Base-by-base conservation (phyloP, 2,888 invertebrate species). In the Caenorhabditis plicata region DNA sequence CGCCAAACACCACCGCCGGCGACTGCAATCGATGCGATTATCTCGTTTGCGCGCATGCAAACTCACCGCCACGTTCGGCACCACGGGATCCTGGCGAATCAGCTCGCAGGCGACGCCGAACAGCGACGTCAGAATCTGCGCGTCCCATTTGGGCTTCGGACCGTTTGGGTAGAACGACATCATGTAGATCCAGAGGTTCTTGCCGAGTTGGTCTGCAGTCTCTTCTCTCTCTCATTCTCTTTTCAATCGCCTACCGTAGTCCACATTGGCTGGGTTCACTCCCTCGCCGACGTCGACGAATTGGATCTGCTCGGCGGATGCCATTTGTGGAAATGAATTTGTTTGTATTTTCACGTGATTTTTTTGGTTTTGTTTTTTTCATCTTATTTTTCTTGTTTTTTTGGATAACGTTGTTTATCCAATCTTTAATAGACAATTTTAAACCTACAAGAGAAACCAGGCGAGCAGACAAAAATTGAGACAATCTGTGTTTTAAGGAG, bases 1-100 rank as follows among this genome's bases (percentile, higher is more conserved):
- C 68, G 17, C 71, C 71, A 25, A 71, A 48, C 4, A 71, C 35
- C 3, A 60, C 33, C 2, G 53, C 47, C 1, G 61, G 51, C 8
- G 45, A 50, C 63, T 60, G 22, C 11, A 36, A 42, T 7, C 15
- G 9, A 11, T 8, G 22, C 40, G 4, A 11, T 4, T 40, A 11
- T 40, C 13, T 27, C 27, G 23, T 26, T 4, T 25, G 4, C 15
- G 19, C 9, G 8, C 4, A 41, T 20, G n/a, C 22, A 31, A 29
- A n/a, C n/a, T 31, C 1, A 55, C 55, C 5, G 9, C 33, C 8
- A 17, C n/a, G n/a, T 42, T 50, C 27, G 48, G 33, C 15, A 58
- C 48, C 47, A 58, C 40, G 8, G 43, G 25, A 13, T 58, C 15
- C n/a, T 43, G 15, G 23, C 38, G 51, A 17, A 51, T 19, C 5